These are phyloP conservation scores for Choloepus hoffmanni DNA, from an alignment of 2,113 vertebrate genomes.

Conservation along the genomic window DNA sequence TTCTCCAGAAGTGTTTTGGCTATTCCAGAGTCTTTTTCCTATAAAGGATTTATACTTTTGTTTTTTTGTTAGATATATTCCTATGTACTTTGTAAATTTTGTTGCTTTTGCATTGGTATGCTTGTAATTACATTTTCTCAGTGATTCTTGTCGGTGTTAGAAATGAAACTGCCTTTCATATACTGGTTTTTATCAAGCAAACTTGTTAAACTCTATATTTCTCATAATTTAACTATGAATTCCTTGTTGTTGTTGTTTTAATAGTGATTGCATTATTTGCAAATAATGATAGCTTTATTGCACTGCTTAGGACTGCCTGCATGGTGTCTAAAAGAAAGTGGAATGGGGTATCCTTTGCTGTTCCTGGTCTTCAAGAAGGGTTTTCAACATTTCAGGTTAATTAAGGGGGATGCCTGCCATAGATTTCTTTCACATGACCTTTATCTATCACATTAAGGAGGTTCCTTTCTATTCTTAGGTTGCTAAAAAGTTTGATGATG, in stretches of 20 bases:
- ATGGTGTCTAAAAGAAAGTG: background rate
- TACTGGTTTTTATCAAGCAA: background rate
- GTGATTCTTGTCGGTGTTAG: background rate
- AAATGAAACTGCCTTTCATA: background rate
- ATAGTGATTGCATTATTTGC: background rate
- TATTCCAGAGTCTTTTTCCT: background rate
- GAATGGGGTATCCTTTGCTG: background rate
- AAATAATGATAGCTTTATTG: background rate
- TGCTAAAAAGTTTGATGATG: background rate
- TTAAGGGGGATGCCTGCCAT: background rate
- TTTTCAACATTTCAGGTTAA: background rate
- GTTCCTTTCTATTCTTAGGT: slow-evolving; percentile 6
- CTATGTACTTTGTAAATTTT: background rate
- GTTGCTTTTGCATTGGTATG: background rate
- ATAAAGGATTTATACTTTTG: too few species aligned
- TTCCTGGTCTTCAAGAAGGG: background rate
- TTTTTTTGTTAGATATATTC: too few species aligned
- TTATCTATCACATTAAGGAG: slow-evolving; percentile 23
- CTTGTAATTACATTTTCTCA: background rate
- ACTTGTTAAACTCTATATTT: background rate
- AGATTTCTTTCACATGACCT: background rate
- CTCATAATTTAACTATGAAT: slow-evolving; percentile 45
- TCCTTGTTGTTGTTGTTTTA: background rate
- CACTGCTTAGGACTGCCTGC: background rate
- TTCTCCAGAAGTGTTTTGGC: slow-evolving; percentile 4